Percentiles rank a stretch among this genome's conserved stretches.
Conservation (phyloP, 2,888 invertebrate species). For the Gortyna flavago region DNA sequence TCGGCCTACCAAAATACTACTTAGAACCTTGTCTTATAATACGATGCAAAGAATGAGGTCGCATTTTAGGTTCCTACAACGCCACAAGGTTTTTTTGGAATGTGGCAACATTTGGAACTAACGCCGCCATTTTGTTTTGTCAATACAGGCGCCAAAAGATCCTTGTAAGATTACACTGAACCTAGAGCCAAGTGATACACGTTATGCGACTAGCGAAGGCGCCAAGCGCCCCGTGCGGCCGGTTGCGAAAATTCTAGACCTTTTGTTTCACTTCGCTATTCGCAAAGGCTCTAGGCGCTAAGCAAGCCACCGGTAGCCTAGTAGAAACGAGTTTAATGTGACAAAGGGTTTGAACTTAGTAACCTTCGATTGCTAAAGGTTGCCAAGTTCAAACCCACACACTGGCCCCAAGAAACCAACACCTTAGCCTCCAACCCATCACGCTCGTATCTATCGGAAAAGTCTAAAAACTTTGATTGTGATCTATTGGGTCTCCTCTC, state of each 20-base stretch:
- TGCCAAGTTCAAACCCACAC: background rate
- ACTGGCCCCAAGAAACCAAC: background rate
- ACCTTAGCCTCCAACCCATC: background rate
- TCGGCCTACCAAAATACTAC: background rate
- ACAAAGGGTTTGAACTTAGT: background rate
- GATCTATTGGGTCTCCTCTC: constrained; percentile 32
- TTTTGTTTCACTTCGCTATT: too few species aligned
- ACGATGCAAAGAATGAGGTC: background rate
- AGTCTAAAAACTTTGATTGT: constrained; percentile 47
- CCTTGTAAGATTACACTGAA: background rate
- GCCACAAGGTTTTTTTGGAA: too few species aligned
- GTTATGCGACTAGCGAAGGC: too few species aligned
- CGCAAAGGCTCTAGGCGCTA: too few species aligned
- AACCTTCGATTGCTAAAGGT: background rate
- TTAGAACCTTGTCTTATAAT: background rate
- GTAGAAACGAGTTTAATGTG: background rate
- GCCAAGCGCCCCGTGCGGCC: too few species aligned
- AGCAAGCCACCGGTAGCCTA: too few species aligned
- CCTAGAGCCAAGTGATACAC: too few species aligned
- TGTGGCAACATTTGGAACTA: too few species aligned
- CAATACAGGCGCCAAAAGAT: background rate
- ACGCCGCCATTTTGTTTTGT: too few species aligned
- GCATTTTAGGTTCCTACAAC: too few species aligned
- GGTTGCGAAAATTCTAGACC: too few species aligned
- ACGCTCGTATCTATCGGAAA: constrained; percentile 1